Percentiles rank a stretch among this genome's conserved stretches.
Evolutionary conservation across 2,888 invertebrate genomes (phyloP).

Genomic region (Campopleginae sp.): DNA sequence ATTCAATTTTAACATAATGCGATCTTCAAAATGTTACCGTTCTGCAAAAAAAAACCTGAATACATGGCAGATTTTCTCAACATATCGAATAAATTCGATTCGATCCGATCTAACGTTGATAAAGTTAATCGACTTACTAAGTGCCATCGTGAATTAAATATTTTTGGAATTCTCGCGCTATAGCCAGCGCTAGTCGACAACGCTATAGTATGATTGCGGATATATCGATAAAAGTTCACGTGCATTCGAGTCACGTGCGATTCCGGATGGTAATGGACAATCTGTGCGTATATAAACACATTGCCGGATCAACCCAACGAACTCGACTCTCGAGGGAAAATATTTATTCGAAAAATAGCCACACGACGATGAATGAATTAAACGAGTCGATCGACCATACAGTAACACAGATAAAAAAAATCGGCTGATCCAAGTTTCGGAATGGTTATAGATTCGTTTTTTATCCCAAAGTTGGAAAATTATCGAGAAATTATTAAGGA

Average conservation of each 20-base stretch:
- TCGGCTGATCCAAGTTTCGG: slow-evolving; percentile 17
- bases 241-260: slow-evolving; percentile 71
- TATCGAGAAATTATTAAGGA: not conserved
- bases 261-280: slow-evolving; percentile 74
- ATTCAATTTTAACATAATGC: not conserved
- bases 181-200: not conserved
- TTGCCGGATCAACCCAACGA: slow-evolving; percentile 40
- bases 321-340: slow-evolving; percentile 21
- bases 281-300: slow-evolving; percentile 66
- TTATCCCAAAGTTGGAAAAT: not conserved
- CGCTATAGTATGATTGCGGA: slow-evolving; percentile 6
- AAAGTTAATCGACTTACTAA: too few relatives aligned
- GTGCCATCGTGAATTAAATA: not conserved
- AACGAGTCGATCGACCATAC: not conserved
- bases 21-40: not conserved
- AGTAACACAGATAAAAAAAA: slow-evolving; percentile 9
- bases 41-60: not conserved
- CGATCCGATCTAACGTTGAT: too few relatives aligned
- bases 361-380: not conserved
- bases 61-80: not conserved
- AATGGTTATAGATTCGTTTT: too few relatives aligned
- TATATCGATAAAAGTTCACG: slow-evolving; percentile 48
- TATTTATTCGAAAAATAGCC: slow-evolving; percentile 6
- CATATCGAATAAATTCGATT: not conserved
- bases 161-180: not conserved